phyloP scores from a whole-genome alignment of 1,140 invertebrate genomes.

The Drosophila tristis region DNA sequence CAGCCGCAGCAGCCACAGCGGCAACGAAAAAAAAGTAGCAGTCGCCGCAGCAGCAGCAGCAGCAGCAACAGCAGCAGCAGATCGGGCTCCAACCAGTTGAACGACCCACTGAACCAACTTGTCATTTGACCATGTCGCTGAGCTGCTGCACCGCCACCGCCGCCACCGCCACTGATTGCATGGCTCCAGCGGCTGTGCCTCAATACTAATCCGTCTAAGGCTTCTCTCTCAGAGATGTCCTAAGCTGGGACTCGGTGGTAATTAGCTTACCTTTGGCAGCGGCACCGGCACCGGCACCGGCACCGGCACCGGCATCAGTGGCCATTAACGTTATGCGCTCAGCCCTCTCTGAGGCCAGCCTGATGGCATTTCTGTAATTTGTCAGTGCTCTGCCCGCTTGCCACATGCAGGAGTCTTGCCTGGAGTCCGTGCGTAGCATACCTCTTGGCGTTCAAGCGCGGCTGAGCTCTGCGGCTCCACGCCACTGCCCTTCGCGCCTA shows the following conservation, averaged over 20 bases:
- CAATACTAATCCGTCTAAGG: no score
- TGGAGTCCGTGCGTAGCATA: slow-evolving; percentile 1
- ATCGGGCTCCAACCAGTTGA: slow-evolving; percentile 57
- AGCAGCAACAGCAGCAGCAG: slow-evolving; percentile 23
- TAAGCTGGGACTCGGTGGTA: slow-evolving; percentile 1
- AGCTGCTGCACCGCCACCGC: slow-evolving; percentile 29
- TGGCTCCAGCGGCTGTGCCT: background rate
- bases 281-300: no score
- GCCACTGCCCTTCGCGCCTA: no score
- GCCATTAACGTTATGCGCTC: slow-evolving; percentile 30
- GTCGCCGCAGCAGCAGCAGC: slow-evolving; percentile 11
- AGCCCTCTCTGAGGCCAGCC: slow-evolving; percentile 21
- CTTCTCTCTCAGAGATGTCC: slow-evolving; percentile 2
- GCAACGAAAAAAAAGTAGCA: slow-evolving; percentile 28
- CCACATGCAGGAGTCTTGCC: no score
- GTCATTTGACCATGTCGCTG: slow-evolving; percentile 72
- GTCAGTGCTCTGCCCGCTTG: slow-evolving; percentile 26
- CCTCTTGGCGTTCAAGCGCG: slow-evolving; percentile 20
- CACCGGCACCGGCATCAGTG: no score
- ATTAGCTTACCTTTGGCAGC: slow-evolving; percentile 5
- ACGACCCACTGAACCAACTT: slow-evolving; percentile 75
- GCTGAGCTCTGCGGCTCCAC: no score
- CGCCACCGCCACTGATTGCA: background rate
- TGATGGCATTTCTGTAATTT: slow-evolving; percentile 63
- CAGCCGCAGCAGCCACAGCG: slow-evolving; percentile 16